Conservation (phyloP, 1,140 invertebrate genomes). For the Homalodisca vitripennis region DNA sequence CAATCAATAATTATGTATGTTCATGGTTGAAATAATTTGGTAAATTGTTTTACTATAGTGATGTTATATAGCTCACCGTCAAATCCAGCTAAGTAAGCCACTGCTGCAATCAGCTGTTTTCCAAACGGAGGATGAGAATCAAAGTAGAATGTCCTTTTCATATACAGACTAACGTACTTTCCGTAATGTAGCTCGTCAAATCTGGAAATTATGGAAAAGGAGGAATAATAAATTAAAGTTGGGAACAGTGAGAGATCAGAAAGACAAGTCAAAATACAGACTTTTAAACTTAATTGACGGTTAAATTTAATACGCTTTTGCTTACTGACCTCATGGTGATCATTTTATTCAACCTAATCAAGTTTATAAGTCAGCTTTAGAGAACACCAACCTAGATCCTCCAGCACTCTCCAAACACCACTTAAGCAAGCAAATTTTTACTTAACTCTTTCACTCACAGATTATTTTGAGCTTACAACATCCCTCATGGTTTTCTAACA, state of each 20-base stretch:
- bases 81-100: slow-evolving; percentile 76
- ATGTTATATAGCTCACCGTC: too few species aligned
- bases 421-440: too few species aligned
- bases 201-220: slow-evolving; percentile 53
- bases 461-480: too few species aligned
- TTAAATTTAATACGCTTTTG: too few species aligned
- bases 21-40: too few species aligned
- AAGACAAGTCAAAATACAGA: not conserved
- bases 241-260: not conserved
- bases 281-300: too few species aligned
- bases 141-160: slow-evolving; percentile 93
- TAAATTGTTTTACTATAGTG: too few species aligned
- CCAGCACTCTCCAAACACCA: not conserved
- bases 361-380: not conserved
- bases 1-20: too few species aligned
- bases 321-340: not conserved
- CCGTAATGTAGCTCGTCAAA: slow-evolving; percentile 98
- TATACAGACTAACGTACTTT: slow-evolving; percentile 88
- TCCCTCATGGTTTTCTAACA: too few species aligned
- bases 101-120: slow-evolving; percentile 83
- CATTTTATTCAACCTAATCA: not conserved
- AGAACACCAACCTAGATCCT: not conserved
- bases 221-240: not conserved
- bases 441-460: too few species aligned
- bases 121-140: slow-evolving; percentile 94